A percentile compares a stretch with the other conserved stretches of the same genome.
Conservation (phyloP, 2,888 invertebrate species). For the Philereme transversata region DNA sequence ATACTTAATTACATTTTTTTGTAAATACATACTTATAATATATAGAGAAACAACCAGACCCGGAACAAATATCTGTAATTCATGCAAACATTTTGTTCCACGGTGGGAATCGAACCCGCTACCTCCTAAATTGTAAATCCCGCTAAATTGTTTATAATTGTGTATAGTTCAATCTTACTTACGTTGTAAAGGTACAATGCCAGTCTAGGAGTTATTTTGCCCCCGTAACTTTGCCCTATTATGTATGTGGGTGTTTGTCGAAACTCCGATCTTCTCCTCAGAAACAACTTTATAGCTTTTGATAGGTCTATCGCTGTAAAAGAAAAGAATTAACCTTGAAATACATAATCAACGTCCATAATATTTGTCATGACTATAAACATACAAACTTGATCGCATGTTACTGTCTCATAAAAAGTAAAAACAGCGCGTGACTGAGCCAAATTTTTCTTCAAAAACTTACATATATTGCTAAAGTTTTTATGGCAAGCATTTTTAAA, state of each 20-base stretch:
- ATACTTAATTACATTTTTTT: too few species aligned
- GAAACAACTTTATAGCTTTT: constrained; percentile 87
- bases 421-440: not conserved
- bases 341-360: not conserved
- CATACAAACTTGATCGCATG: constrained; percentile 17
- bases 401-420: constrained; percentile 14
- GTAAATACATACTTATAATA: too few species aligned
- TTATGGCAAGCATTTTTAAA: not conserved
- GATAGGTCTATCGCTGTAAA: constrained; percentile 88
- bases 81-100: too few species aligned
- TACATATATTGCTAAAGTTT: constrained; percentile 14
- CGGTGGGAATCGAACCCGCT: too few species aligned
- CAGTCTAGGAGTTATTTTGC: constrained; percentile 89
- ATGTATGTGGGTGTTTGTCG: constrained; percentile 90
- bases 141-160: too few species aligned
- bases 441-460: constrained; percentile 4
- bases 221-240: constrained; percentile 95
- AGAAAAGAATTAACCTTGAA: constrained; percentile 32
- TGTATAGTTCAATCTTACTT: constrained; percentile 37
- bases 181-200: constrained; percentile 68
- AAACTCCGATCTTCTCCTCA: constrained; percentile 87
- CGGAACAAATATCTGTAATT: too few species aligned
- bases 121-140: too few species aligned
- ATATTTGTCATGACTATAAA: not conserved
- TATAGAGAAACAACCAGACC: too few species aligned